These are phyloP conservation scores for Larimichthys polyactis DNA, from an alignment of 2,113 vertebrate genomes.

Conservation along the genomic window DNA sequence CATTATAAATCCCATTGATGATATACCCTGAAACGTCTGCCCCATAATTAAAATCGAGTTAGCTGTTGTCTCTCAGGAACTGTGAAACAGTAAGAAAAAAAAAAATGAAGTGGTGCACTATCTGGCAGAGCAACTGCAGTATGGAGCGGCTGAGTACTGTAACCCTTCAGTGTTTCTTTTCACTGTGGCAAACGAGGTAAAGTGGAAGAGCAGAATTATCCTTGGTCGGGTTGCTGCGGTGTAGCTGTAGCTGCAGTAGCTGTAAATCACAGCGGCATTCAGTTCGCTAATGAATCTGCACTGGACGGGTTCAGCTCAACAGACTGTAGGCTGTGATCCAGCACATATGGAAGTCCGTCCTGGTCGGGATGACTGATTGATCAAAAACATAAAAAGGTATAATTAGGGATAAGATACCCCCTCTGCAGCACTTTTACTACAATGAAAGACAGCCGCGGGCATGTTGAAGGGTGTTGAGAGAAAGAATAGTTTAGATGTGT, in stretches of 20 bases:
- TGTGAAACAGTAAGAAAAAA: constrained; percentile 16
- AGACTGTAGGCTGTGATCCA: constrained; percentile 54
- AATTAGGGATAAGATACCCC: not conserved
- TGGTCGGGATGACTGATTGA: constrained; percentile 41
- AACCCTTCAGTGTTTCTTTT: constrained; percentile 38
- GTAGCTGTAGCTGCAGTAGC: constrained; percentile 69
- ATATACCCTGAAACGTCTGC: constrained; percentile 29
- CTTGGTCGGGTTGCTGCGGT: constrained; percentile 48
- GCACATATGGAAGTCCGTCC: constrained; percentile 55
- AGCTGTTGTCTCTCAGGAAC: constrained; percentile 29
- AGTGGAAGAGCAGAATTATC: constrained; percentile 53
- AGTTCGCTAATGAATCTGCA: constrained; percentile 72
- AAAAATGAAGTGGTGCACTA: constrained; percentile 23
- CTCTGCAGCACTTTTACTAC: not conserved
- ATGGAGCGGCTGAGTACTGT: not conserved
- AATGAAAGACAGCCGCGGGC: not conserved
- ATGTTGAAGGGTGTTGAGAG: not conserved
- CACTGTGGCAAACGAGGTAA: constrained; percentile 60
- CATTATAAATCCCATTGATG: constrained; percentile 46
- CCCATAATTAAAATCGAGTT: constrained; percentile 57
- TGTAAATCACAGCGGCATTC: constrained; percentile 73
- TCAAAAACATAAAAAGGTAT: constrained; percentile 14
- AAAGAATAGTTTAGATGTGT: not conserved
- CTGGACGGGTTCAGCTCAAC: constrained; percentile 59
- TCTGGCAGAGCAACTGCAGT: constrained; percentile 11